Evolutionary conservation across 2,113 vertebrate genomes (phyloP).

Genomic region (Indicator maculatus): DNA sequence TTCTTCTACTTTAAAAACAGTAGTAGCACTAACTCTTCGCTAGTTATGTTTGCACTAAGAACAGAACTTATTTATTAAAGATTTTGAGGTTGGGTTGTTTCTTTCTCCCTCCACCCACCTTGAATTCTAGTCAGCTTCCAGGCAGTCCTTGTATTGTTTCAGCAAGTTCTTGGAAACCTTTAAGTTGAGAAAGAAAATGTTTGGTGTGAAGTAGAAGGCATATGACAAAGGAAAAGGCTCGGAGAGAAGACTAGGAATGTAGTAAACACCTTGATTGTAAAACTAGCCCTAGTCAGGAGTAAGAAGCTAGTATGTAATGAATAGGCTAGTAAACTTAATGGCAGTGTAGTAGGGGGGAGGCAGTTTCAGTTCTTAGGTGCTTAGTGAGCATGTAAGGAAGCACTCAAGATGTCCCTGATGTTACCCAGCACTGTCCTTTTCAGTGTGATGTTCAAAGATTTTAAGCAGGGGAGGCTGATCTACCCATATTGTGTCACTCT

Average conservation of each 20-base stretch:
- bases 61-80: neutral
- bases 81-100: neutral
- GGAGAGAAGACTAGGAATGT: neutral
- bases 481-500: rapidly evolving
- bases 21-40: neutral
- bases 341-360: neutral
- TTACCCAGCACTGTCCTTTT: neutral
- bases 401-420: neutral
- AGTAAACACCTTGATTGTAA: neutral
- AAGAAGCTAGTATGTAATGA: neutral
- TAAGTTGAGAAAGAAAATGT: neutral
- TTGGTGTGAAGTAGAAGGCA: neutral
- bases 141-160: neutral
- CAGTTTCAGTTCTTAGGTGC: neutral
- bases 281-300: neutral
- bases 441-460: neutral
- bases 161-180: neutral
- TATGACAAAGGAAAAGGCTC: neutral
- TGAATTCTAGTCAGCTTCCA: neutral
- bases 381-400: neutral
- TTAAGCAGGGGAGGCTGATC: neutral
- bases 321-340: neutral
- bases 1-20: neutral
- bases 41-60: neutral
- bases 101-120: rapidly evolving